Evolutionary conservation across 1,140 invertebrate genomes (phyloP).

Genomic region (Stegodyphus dumicola): DNA sequence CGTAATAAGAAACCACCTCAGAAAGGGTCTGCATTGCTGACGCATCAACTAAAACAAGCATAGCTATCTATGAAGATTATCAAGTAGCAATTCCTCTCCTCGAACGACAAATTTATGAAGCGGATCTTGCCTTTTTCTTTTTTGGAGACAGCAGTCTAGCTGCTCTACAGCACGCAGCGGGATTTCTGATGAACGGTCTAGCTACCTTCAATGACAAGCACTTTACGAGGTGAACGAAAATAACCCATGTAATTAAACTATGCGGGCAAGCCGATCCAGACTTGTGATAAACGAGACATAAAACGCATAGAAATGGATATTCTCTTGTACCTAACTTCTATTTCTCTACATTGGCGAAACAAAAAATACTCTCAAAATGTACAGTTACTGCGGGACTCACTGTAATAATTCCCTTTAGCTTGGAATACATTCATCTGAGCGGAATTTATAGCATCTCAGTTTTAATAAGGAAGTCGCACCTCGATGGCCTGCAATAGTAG

Average conservation of each 20-base stretch:
- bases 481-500: too few relatives aligned
- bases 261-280: slow-evolving; percentile 37
- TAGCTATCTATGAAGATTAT: background rate
- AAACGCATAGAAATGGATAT: slow-evolving; percentile 51
- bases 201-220: slow-evolving; percentile 25
- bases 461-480: too few relatives aligned
- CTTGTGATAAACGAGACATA: slow-evolving; percentile 47
- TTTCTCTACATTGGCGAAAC: background rate
- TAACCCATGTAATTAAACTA: slow-evolving; percentile 48
- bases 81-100: slow-evolving; percentile 30
- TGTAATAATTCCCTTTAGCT: too few relatives aligned
- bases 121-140: slow-evolving; percentile 28
- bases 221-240: slow-evolving; percentile 54
- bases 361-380: background rate
- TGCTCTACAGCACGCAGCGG: slow-evolving; percentile 13
- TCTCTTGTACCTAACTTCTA: slow-evolving; percentile 7
- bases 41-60: too few relatives aligned
- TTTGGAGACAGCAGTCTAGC: slow-evolving; percentile 3
- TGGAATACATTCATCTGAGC: too few relatives aligned
- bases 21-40: too few relatives aligned
- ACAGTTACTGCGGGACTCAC: too few relatives aligned
- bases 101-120: slow-evolving; percentile 42
- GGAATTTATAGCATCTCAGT: too few relatives aligned
- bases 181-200: slow-evolving; percentile 25
- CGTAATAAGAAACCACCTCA: too few relatives aligned